Percentiles rank a stretch among this genome's conserved stretches.
Conservation (phyloP, 2,797 vertebrate genomes). For the Bucorvus abyssinicus region DNA sequence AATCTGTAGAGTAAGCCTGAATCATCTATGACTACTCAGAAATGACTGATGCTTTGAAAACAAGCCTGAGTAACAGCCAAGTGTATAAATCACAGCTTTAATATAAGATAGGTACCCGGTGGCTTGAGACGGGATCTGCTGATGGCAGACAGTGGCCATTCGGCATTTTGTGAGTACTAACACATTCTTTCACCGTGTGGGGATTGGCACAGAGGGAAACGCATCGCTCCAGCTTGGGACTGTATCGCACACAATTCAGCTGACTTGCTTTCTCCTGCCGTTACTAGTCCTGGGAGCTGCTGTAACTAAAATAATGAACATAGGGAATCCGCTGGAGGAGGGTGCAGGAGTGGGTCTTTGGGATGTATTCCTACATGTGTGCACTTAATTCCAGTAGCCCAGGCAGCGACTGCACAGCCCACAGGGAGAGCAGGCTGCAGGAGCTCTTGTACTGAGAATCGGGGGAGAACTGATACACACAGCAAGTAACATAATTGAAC, state of each 20-base stretch:
- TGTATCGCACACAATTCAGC: not conserved
- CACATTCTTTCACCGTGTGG: not conserved
- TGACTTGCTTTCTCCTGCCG: not conserved
- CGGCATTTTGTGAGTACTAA: not conserved
- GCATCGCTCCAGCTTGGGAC: not conserved
- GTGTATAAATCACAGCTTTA: constrained; percentile 66
- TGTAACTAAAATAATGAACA: not conserved
- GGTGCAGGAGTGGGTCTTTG: not conserved
- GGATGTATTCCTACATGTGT: not conserved
- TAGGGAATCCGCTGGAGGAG: not conserved
- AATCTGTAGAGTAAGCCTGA: constrained; percentile 57
- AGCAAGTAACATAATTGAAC: not conserved
- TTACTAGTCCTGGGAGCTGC: not conserved
- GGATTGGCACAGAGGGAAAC: not conserved
- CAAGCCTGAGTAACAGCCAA: constrained; percentile 54
- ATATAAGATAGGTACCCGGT: constrained; percentile 2
- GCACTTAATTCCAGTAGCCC: not conserved
- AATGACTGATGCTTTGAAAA: constrained; percentile 72
- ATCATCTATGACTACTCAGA: constrained; percentile 66
- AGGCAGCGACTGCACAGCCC: not conserved
- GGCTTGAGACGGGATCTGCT: constrained; percentile 7
- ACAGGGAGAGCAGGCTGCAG: not conserved
- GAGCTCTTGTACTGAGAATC: not conserved
- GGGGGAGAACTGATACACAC: not conserved
- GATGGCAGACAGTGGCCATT: not conserved